These are phyloP conservation scores for Vireo griseus DNA, from an alignment of 2,797 vertebrate genomes.

Conservation along the genomic window DNA sequence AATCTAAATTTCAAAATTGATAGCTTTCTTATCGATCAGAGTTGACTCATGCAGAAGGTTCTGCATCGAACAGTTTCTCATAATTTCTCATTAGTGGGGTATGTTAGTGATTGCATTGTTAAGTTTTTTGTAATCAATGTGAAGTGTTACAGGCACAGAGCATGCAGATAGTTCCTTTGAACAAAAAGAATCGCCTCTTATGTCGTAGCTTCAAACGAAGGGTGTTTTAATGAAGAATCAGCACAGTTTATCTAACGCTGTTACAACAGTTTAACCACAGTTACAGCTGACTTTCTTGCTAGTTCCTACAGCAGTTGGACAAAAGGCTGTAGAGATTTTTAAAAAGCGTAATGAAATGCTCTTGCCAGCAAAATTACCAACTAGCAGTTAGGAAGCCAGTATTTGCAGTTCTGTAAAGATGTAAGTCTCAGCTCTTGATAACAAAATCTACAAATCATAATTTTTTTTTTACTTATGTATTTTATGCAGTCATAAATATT, in stretches of 20 bases:
- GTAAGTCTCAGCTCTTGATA: conserved; percentile 51
- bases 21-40: conserved; percentile 62
- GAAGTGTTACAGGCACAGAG: conserved; percentile 62
- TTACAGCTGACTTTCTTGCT: background rate
- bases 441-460: conserved; percentile 37
- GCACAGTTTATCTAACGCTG: conserved; percentile 29
- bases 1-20: conserved; percentile 66
- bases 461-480: conserved; percentile 58
- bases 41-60: conserved; percentile 57
- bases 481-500: conserved; percentile 64
- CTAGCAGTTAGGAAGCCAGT: conserved; percentile 53
- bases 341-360: background rate
- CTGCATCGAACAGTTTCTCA: conserved; percentile 45
- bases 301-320: background rate
- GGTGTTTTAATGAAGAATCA: conserved; percentile 36
- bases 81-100: conserved; percentile 56
- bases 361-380: conserved; percentile 37
- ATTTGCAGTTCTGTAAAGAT: conserved; percentile 56
- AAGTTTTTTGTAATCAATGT: conserved; percentile 49
- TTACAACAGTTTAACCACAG: conserved; percentile 24
- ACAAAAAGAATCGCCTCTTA: conserved; percentile 28
- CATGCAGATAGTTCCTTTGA: conserved; percentile 38
- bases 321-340: conserved; percentile 2
- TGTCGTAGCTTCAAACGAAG: conserved; percentile 35
- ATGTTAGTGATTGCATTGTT: conserved; percentile 57